Percentiles rank a stretch among this genome's conserved stretches.
Evolutionary conservation across 2,797 vertebrate genomes (phyloP).

Genomic region (Amblyraja radiata): DNA sequence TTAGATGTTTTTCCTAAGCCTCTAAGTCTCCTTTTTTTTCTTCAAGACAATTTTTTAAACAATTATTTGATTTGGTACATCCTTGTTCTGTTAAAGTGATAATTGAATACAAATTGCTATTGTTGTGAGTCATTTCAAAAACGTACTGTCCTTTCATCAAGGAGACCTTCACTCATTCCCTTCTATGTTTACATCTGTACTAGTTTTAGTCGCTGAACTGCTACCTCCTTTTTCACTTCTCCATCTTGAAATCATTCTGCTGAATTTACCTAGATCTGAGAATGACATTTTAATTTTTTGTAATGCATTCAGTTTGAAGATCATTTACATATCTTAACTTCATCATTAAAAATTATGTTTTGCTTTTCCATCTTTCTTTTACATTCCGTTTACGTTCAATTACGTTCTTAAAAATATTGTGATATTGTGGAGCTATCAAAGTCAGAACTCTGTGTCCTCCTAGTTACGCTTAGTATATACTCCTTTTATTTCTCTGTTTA

Average conservation of each 20-base stretch:
- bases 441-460: conserved; percentile 22
- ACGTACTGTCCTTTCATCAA: not conserved
- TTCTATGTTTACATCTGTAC: not conserved
- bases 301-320: not conserved
- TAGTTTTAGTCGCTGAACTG: not conserved
- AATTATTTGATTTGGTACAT: no score
- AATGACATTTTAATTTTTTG: not conserved
- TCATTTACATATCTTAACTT: not conserved
- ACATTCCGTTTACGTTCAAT: not conserved
- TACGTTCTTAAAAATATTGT: not conserved
- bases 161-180: not conserved
- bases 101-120: no score
- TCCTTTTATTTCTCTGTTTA: conserved; percentile 32
- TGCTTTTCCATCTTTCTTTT: not conserved
- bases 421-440: not conserved
- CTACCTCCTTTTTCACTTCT: not conserved
- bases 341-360: not conserved
- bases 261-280: not conserved
- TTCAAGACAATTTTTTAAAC: no score
- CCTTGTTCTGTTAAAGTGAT: no score
- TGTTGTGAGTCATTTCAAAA: not conserved
- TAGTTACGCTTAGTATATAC: not conserved
- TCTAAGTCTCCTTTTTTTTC: no score
- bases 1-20: no score
- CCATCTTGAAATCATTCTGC: not conserved